Evolutionary conservation across 2,888 invertebrate species (phyloP), one percentile per base, ranked within the genome.

Genomic region (Drosophila dives): DNA sequence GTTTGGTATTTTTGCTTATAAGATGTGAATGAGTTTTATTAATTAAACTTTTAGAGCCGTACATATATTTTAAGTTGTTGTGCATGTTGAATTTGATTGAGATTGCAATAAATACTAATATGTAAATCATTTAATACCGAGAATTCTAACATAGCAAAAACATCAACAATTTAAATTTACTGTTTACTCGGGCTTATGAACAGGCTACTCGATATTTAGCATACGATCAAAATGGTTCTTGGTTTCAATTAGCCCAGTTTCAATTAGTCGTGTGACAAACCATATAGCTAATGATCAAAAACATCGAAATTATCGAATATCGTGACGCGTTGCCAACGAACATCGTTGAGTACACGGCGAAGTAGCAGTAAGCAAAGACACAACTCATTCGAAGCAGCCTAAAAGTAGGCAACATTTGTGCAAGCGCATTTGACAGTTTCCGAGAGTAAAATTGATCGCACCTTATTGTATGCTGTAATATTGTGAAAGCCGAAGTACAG

Each of bases 1-100:
- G 7, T 53, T 70, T 55, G 62, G 83, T 83, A 80, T 83, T 83
- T 75, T 86, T 72, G 77, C 65, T 58, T 73, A 65, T 84, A 89
- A 89, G 86, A 54, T 54, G 58, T 53, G 66, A 71, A 42, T 54
- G 49, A 49, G 26, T 72, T 64, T 17, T n/a, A 45, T 61, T 34
- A 59, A 38, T 56, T 36, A 42, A 38, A 53, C 48, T 62, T 48
- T 63, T 54, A 68, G 56, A 64, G 81, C 77, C 62, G 51, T 56
- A n/a, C 12, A 42, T 71, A 62, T 66, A 51, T 38, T 70, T 56
- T 84, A 86, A 86, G 86, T 65, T 75, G 56, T 60, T 72, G 68
- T 71, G 71, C 45, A 83, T 73, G 64, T 49, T 59, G 62, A 74
- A 42, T 59, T 75, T 61, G 60, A 64, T 45, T 68, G 38, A 45